A percentile compares a stretch with the other conserved stretches of the same genome.
phyloP scores from a whole-genome alignment of 2,888 invertebrate species.

The Drosophila koepferae region DNA sequence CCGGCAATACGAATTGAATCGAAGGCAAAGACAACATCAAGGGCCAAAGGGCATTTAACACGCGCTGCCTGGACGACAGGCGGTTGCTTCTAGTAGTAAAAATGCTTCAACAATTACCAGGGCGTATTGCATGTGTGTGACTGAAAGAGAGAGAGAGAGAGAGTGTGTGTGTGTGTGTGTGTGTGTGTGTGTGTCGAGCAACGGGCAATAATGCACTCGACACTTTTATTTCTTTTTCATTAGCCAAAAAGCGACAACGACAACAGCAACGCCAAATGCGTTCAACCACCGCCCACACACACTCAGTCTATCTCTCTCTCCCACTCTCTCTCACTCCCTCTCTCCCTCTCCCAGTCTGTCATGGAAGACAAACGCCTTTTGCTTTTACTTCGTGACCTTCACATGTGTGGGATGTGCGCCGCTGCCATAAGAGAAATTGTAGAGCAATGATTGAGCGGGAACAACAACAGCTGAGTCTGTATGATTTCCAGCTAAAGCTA shows the following conservation, averaged over 20 bases:
- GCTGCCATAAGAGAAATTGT: background rate
- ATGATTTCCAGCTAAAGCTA: background rate
- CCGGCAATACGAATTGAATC: slow-evolving; percentile 4
- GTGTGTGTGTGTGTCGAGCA: slow-evolving; percentile 30
- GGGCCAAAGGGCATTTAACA: slow-evolving; percentile 55
- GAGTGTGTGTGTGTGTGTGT: slow-evolving; percentile 24
- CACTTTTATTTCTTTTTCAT: slow-evolving; percentile 81
- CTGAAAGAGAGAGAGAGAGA: background rate
- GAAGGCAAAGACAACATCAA: slow-evolving; percentile 8
- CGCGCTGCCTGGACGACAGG: slow-evolving; percentile 45
- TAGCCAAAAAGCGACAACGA: slow-evolving; percentile 72
- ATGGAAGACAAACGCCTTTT: slow-evolving; percentile 36
- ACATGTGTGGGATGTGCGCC: slow-evolving; percentile 35
- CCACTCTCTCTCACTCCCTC: background rate
- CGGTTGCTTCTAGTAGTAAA: slow-evolving; percentile 53
- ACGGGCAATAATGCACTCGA: slow-evolving; percentile 78
- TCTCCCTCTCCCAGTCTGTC: background rate
- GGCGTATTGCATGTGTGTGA: slow-evolving; percentile 47
- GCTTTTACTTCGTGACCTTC: slow-evolving; percentile 53
- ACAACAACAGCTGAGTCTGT: slow-evolving; percentile 7
- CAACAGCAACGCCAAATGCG: slow-evolving; percentile 33
- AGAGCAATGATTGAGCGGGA: background rate
- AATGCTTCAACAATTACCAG: slow-evolving; percentile 74
- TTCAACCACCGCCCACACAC: slow-evolving; percentile 36
- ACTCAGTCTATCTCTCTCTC: background rate